Percentiles rank a stretch among this genome's conserved stretches.
Evolutionary conservation across 2,797 vertebrate genomes (phyloP).

Genomic region (Pantherophis vulpinus): DNA sequence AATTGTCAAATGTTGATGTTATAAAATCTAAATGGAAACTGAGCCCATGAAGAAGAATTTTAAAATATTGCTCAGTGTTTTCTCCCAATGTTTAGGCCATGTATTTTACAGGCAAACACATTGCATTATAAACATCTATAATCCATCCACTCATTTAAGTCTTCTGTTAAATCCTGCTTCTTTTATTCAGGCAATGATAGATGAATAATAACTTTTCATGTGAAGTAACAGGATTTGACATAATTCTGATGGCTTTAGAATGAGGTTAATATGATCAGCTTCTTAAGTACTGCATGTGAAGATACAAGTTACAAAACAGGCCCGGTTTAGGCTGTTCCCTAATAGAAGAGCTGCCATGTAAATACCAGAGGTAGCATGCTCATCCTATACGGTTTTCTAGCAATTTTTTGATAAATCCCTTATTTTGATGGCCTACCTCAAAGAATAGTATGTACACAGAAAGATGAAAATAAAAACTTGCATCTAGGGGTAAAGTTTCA

Average conservation of each 20-base stretch:
- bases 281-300: neutral
- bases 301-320: neutral
- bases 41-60: constrained; percentile 23
- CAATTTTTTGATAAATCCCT: neutral
- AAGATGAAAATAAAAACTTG: constrained; percentile 27
- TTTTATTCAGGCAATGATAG: neutral
- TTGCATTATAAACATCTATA: neutral
- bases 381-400: neutral
- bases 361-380: neutral
- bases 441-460: neutral
- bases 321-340: neutral
- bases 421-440: neutral
- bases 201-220: neutral
- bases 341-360: neutral
- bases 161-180: neutral
- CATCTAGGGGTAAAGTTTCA: constrained; percentile 26
- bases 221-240: neutral
- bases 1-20: constrained; percentile 34
- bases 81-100: too few species aligned
- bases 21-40: constrained; percentile 55
- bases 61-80: neutral
- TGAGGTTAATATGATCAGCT: neutral
- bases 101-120: neutral
- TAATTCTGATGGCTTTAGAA: neutral
- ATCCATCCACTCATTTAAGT: neutral